These are phyloP conservation scores for Holotrichia oblita DNA, from an alignment of 1,140 invertebrate species.

Conservation along the genomic window DNA sequence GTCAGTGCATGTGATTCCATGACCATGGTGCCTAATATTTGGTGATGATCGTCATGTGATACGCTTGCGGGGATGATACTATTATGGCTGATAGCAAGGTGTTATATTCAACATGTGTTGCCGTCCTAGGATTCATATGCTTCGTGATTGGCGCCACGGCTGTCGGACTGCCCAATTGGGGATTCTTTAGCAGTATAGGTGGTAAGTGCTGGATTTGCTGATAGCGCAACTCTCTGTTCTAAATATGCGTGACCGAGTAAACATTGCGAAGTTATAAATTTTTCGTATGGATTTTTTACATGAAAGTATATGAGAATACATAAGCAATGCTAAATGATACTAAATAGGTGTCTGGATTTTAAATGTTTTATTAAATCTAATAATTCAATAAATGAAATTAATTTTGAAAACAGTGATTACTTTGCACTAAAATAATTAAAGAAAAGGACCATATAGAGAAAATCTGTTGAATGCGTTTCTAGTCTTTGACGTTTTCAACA, in stretches of 20 bases:
- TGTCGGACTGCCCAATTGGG: slow-evolving; percentile 80
- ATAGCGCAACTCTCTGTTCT: background rate
- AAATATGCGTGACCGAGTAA: background rate
- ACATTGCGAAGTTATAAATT: no score
- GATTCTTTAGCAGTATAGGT: slow-evolving; percentile 71
- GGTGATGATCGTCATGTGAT: slow-evolving; percentile 23
- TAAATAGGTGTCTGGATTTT: no score
- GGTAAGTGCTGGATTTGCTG: background rate
- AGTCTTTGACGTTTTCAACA: no score
- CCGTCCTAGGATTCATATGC: slow-evolving; percentile 78
- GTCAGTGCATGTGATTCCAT: background rate
- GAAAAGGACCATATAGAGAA: no score
- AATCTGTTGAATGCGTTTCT: no score
- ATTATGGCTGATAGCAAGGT: slow-evolving; percentile 63
- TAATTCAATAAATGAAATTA: no score
- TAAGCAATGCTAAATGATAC: no score
- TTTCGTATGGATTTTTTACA: no score
- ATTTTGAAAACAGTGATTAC: no score
- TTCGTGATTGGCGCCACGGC: slow-evolving; percentile 79
- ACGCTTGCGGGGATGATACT: slow-evolving; percentile 18
- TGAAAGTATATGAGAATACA: no score
- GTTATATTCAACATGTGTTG: slow-evolving; percentile 76
- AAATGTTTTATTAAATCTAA: no score
- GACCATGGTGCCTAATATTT: background rate
- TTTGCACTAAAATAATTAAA: no score